phyloP scores from a whole-genome alignment of 1,140 invertebrate species.

The Ephestia elutella region DNA sequence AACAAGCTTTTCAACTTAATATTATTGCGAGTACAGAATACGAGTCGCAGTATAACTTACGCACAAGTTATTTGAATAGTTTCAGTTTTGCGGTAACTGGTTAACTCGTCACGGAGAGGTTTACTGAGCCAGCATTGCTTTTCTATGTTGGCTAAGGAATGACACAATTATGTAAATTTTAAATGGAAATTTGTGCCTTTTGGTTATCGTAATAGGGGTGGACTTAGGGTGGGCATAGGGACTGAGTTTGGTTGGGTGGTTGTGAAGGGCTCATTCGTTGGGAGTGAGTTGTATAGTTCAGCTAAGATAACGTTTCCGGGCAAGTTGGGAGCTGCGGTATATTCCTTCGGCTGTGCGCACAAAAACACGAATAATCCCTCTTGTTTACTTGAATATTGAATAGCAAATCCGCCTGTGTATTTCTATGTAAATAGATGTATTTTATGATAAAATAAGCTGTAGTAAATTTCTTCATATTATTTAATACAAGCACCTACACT shows the following conservation, averaged over 20 bases:
- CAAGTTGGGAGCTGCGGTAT: slow-evolving; percentile 34
- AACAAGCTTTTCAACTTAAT: neutral
- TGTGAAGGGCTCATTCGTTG: slow-evolving; percentile 20
- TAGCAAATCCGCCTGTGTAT: neutral
- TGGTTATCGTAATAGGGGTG: neutral
- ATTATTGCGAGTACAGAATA: neutral
- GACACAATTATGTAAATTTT: neutral
- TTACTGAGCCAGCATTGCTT: slow-evolving; percentile 41
- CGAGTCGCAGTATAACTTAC: slow-evolving; percentile 7
- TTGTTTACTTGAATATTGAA: slow-evolving; percentile 15
- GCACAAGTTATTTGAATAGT: slow-evolving; percentile 38
- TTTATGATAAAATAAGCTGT: too few species aligned
- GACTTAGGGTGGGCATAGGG: neutral
- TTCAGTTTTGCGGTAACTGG: slow-evolving; percentile 49
- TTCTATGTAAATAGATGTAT: neutral
- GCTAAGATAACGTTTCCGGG: slow-evolving; percentile 51
- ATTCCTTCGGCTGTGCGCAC: slow-evolving; percentile 27
- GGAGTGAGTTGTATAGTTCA: slow-evolving; percentile 54
- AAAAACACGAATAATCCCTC: slow-evolving; percentile 25
- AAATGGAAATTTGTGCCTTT: slow-evolving; percentile 17
- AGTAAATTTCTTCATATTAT: too few species aligned
- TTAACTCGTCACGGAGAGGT: slow-evolving; percentile 38
- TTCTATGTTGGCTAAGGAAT: slow-evolving; percentile 5
- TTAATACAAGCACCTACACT: too few species aligned
- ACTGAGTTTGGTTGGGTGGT: slow-evolving; percentile 14